Base-by-base conservation (phyloP, 2,888 invertebrate genomes). In the Timandra comae region DNA sequence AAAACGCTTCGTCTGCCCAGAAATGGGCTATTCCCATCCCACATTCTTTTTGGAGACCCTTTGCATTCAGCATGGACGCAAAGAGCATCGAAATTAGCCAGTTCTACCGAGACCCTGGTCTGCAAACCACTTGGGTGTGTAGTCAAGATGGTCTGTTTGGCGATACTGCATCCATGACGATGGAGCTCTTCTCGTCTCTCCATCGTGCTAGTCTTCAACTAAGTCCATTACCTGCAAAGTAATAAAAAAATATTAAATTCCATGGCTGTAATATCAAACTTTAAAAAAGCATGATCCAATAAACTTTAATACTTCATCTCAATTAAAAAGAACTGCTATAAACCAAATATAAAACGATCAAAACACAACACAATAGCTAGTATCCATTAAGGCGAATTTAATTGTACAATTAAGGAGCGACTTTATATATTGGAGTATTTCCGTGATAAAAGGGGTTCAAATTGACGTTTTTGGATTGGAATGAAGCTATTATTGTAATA, bases 81-180 rank as follows among this genome's bases (percentile, higher is more conserved):
- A 3, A 75, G 41, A 0, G 80, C 74, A 46, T 86, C 82, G 13
- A 85, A 84, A 41, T 85, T 84, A 0, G 85, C 85, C 4, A 85
- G 64, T 52, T 85, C 84, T 0, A 85, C 84, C 0, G 85, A 85
- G 0, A 85, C 84, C 23, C 85, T 62, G 20, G 84, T 82, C 39
- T 82, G 80, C 0, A 84, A 56, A 1, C 85, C 85, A 29, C 78
- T 79, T 0, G 84, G 84, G 12, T 84, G 84, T 0, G 84, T 84
- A 1, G 85, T 85, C 7, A 85, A 57, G 27, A 85, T 81, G 7
- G 85, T 85, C 57, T 85, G 85, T 48, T 84, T 85, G 22, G 85
- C 82, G 27, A 84, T 75, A 49, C 81, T 81, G 63, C 84, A 84
- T 25, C 81, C 81, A 41, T 81, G 84, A 1, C 73, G 74, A 44